Evolutionary conservation across 1,140 invertebrate genomes (phyloP).

Genomic region (Pararge aegeria): DNA sequence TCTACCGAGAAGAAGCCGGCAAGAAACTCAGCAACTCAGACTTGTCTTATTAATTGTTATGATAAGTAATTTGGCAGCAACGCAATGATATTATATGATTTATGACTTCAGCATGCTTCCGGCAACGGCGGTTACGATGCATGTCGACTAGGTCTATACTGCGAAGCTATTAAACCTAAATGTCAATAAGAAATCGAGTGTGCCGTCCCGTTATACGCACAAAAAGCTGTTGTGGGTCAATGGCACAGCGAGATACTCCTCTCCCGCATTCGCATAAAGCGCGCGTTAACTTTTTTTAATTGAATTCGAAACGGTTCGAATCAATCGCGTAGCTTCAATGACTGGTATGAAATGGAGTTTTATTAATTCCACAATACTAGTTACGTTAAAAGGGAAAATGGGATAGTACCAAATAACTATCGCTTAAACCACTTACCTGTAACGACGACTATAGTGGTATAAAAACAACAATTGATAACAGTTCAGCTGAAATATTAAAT

Average conservation of each 20-base stretch:
- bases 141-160: conserved; percentile 17
- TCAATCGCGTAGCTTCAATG: conserved; percentile 5
- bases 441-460: too few relatives aligned
- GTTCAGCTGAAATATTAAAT: too few relatives aligned
- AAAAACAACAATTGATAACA: not conserved
- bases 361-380: not conserved
- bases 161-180: conserved; percentile 37
- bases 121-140: conserved; percentile 6
- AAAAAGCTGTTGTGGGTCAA: conserved; percentile 74
- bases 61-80: not conserved
- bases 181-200: conserved; percentile 72
- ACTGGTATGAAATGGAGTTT: not conserved
- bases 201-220: conserved; percentile 67
- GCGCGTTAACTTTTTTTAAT: conserved; percentile 31
- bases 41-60: not conserved
- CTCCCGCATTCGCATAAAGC: conserved; percentile 30
- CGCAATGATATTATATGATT: not conserved
- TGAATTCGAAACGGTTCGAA: conserved; percentile 28
- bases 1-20: too few relatives aligned
- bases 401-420: too few relatives aligned
- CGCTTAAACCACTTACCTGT: too few relatives aligned
- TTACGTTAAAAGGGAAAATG: not conserved
- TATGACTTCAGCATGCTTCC: not conserved
- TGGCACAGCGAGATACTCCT: conserved; percentile 48
- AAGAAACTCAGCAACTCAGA: too few relatives aligned